Evolutionary conservation across 2,888 invertebrate species (phyloP).

Genomic region (Caenorhabditis japonica): DNA sequence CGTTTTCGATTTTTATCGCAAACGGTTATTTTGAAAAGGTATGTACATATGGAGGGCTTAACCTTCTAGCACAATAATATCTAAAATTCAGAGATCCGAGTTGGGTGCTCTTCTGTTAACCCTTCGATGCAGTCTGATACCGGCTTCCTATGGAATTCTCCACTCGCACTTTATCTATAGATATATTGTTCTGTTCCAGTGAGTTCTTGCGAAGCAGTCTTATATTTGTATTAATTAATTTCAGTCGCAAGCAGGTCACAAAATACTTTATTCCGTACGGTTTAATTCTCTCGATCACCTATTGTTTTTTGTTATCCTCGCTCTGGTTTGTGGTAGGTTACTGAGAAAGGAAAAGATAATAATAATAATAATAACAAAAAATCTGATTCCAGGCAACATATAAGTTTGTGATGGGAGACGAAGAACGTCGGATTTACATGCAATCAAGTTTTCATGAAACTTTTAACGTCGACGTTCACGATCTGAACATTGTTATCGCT

Average conservation of each 20-base stretch:
- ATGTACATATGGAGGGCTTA: neutral
- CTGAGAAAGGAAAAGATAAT: constrained; percentile 1
- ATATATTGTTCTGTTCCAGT: neutral
- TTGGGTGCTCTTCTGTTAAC: constrained; percentile 8
- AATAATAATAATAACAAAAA: too few species aligned
- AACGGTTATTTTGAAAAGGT: constrained; percentile 18
- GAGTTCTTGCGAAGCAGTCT: too few species aligned
- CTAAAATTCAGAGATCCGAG: neutral
- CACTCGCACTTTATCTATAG: constrained; percentile 14
- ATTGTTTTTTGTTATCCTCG: neutral
- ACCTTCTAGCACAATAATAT: neutral
- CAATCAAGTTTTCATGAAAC: neutral
- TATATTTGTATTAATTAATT: too few species aligned
- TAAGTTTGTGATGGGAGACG: too few species aligned
- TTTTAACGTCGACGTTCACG: neutral
- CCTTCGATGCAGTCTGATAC: constrained; percentile 9
- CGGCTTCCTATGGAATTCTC: too few species aligned
- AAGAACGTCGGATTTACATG: neutral
- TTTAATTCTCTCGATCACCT: neutral
- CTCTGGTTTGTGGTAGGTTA: neutral
- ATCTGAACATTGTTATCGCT: constrained; percentile 11
- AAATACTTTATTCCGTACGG: neutral
- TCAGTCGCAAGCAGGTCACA: neutral
- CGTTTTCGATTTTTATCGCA: constrained; percentile 17
- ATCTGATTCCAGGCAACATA: too few species aligned